Evolutionary conservation across 2,888 invertebrate species (phyloP), one percentile per base, ranked within the genome.

Genomic region (Acrobasis consociella): DNA sequence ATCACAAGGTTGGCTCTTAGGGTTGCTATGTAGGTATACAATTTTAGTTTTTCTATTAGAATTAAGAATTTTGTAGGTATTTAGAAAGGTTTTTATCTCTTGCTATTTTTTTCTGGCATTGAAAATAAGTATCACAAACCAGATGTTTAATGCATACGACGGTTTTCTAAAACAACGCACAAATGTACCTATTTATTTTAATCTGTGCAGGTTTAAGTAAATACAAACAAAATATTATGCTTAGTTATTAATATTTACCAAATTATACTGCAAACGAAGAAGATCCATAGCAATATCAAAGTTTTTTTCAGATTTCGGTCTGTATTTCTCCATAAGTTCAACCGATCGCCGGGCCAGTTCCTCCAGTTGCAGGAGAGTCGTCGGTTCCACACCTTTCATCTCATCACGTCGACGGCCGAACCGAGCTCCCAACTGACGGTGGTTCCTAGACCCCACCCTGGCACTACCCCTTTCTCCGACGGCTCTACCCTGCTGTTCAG

Each of bases 211-310:
- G 22, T 22, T 22, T 22, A 22, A 22, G 22, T 22, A 22, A 22
- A 31, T 31, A 31, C 31, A 31, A 31, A 31, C 31, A 31, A 31
- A 31, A 31, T 31, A 31, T 7, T 31, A 31, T 31, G n/a, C 22
- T 1, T 22, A 31, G 0, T 31, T 7, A 7, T 31, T 31, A 31
- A 31, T 66, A 75, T 69, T 78, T 69, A 84, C 83, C 64, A 84
- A 69, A 67, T 85, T 85, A 61, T 84, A 80, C 65, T 85, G 81
- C 16, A 69, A 63, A 50, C 87, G 71, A 49, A 86, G 64, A n/a
- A 84, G 70, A 60, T 81, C 82, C 82, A 86, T 83, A 0, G 76
- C 82, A 50, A 61, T 67, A 0, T 69, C 49, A 60, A 72, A 81
- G 62, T 78, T 78, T 5, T 67, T 38, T 17, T 76, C 69, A 0